phyloP scores from a whole-genome alignment of 2,113 vertebrate genomes.

The Cyanistes caeruleus region DNA sequence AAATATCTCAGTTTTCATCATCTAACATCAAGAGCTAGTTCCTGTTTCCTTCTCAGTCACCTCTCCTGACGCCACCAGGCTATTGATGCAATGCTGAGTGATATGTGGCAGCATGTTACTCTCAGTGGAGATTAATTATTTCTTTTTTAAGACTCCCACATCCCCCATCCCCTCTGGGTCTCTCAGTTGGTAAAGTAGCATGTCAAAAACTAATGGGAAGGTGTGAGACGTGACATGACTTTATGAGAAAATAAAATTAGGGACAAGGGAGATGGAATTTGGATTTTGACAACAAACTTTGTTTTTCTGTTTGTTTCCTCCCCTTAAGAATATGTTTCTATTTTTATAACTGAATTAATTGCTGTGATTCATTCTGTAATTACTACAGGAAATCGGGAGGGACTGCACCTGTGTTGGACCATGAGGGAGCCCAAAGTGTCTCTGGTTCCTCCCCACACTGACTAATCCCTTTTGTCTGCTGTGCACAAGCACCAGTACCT shows the following conservation, averaged over 20 bases:
- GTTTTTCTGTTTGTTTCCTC: conserved; percentile 15
- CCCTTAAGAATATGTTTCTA: background rate
- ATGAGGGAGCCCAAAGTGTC: background rate
- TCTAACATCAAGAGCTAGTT: background rate
- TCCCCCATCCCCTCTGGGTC: conserved; percentile 28
- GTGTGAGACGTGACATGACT: background rate
- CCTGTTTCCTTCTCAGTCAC: conserved; percentile 43
- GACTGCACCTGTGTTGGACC: conserved; percentile 35
- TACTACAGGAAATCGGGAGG: conserved; percentile 19
- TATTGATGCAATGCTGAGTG: conserved; percentile 33
- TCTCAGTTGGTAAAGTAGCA: background rate
- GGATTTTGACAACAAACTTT: background rate
- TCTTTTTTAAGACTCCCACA: background rate
- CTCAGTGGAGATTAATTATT: conserved; percentile 39
- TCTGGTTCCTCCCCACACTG: background rate
- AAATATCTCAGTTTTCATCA: conserved; percentile 27
- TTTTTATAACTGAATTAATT: background rate
- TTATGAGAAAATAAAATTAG: background rate
- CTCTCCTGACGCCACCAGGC: conserved; percentile 24
- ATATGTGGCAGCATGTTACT: conserved; percentile 26
- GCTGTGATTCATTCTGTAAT: conserved; percentile 15
- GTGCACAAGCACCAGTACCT: background rate
- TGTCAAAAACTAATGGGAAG: conserved; percentile 40
- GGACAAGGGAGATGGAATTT: background rate
- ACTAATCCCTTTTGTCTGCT: background rate